Evolutionary conservation across 53 echinoderm and acorn worm species (phyloP), one percentile per base, ranked within the genome.

Genomic region (Arbacia lixula): DNA sequence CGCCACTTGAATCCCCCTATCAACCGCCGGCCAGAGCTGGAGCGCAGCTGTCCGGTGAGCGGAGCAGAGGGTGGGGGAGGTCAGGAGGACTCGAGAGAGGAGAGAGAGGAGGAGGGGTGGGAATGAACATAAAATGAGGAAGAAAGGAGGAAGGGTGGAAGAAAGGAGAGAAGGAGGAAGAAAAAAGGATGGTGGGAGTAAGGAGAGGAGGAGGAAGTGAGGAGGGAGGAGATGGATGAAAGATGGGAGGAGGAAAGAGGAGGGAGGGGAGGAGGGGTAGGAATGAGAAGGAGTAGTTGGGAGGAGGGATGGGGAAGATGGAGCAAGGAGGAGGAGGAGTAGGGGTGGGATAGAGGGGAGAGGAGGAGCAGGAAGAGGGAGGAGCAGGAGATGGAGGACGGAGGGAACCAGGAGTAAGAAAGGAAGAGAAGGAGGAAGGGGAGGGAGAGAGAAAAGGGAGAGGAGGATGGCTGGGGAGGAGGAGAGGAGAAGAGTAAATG

Each of bases 1-100:
- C 77, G 77, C 77, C 77, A 57, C 21, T 6, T 0, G 36, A 58
- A 56, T 57, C 57, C 58, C 77, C 37, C 57, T 20, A 58, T 77
- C 55, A 77, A 77, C 77, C 77, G n/a, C 36, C 57, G 22, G 55
- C 36, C 77, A 36, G 56, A 20, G 21, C 21, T 56, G 14, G 8
- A 56, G n/a, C 14, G n/a, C 14, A 20, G 57, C 21, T 56, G 57
- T 10, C 57, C 57, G 12, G 21, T 5, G 21, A 14, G 14, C 12
- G 21, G n/a, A n/a, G n/a, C n/a, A n/a, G n/a, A n/a, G n/a, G n/a
- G n/a, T n/a, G n/a, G n/a, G n/a, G n/a, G n/a, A n/a, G n/a, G n/a
- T n/a, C n/a, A n/a, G n/a, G n/a, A n/a, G n/a, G n/a, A n/a, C n/a
- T n/a, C n/a, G n/a, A n/a, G n/a, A n/a, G n/a, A n/a, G n/a, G n/a